phyloP scores from a whole-genome alignment of 2,888 invertebrate genomes.

The Nycteola revayana region DNA sequence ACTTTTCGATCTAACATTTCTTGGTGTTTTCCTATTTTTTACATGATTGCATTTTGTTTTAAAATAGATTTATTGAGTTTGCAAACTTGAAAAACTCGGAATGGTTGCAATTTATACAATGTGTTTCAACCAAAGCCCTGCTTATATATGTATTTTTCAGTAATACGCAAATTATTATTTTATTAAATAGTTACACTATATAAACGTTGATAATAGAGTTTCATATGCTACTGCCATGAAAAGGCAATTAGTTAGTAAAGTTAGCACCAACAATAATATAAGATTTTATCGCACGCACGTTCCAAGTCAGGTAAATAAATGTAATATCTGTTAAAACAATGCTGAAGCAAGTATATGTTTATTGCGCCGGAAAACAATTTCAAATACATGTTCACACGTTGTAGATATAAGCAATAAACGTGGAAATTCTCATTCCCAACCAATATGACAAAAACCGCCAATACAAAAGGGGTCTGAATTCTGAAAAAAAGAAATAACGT shows the following conservation, averaged over 20 bases:
- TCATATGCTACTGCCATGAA: too few relatives aligned
- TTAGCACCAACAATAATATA: constrained; percentile 3
- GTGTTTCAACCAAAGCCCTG: too few relatives aligned
- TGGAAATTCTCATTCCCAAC: constrained; percentile 25
- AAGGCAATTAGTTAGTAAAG: too few relatives aligned
- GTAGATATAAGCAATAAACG: constrained; percentile 22
- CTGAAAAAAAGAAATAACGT: constrained; percentile 36
- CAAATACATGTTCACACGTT: constrained; percentile 17
- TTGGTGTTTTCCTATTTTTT: constrained; percentile 49
- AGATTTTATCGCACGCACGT: too few relatives aligned
- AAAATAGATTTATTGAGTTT: constrained; percentile 12
- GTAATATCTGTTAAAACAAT: constrained; percentile 19
- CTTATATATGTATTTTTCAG: too few relatives aligned
- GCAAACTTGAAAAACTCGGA: background rate
- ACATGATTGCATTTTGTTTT: constrained; percentile 44
- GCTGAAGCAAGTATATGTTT: constrained; percentile 17
- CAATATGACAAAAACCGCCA: constrained; percentile 32
- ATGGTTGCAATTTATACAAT: background rate
- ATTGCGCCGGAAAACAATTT: constrained; percentile 19
- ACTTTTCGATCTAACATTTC: constrained; percentile 69
- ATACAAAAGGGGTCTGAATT: constrained; percentile 21
- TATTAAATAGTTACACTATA: too few relatives aligned
- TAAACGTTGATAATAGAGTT: too few relatives aligned
- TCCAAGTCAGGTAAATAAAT: constrained; percentile 1
- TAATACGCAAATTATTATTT: too few relatives aligned